Percentiles rank a stretch among this genome's conserved stretches.
phyloP scores from a whole-genome alignment of 2,888 invertebrate genomes.

The Drosophila paramelanica region DNA sequence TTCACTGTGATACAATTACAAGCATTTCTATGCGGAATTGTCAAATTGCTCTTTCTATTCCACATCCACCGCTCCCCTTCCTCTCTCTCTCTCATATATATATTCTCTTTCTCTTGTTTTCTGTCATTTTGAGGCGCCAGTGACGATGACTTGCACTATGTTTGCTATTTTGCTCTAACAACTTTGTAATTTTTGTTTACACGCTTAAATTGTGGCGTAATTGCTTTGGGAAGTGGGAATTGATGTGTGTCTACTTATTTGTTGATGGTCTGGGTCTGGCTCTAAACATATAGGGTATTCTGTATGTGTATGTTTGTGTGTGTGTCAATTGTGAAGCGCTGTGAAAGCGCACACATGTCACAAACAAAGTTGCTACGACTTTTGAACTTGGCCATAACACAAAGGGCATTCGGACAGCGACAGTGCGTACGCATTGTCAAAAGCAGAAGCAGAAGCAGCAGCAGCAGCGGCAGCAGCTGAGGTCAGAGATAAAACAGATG shows the following conservation, averaged over 20 bases:
- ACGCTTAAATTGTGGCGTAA: conserved; percentile 79
- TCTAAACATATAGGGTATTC: conserved; percentile 8
- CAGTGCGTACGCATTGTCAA: conserved; percentile 66
- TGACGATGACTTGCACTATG: conserved; percentile 67
- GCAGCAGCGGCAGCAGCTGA: conserved; percentile 11
- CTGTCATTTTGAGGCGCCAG: conserved; percentile 53
- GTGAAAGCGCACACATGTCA: conserved; percentile 74
- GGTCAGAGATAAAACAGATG: conserved; percentile 74
- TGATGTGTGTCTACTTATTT: conserved; percentile 47
- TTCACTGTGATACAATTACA: conserved; percentile 51
- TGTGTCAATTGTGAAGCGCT: conserved; percentile 63
- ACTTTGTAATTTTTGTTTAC: conserved; percentile 82
- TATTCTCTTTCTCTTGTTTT: conserved; percentile 1
- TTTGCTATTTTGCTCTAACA: conserved; percentile 74
- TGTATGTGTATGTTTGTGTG: conserved; percentile 14
- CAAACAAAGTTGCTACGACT: conserved; percentile 45
- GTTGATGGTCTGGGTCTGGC: conserved; percentile 3
- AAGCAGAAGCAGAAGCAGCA: conserved; percentile 49
- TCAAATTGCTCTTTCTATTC: conserved; percentile 39
- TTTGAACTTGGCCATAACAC: conserved; percentile 58
- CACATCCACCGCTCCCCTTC: background rate
- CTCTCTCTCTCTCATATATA: conserved; percentile 4
- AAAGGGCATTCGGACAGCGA: conserved; percentile 31
- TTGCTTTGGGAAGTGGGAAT: conserved; percentile 81
- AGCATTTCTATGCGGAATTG: conserved; percentile 38